Evolutionary conservation across 2,797 vertebrate genomes (phyloP).

Genomic region (Cyclopterus lumpus): DNA sequence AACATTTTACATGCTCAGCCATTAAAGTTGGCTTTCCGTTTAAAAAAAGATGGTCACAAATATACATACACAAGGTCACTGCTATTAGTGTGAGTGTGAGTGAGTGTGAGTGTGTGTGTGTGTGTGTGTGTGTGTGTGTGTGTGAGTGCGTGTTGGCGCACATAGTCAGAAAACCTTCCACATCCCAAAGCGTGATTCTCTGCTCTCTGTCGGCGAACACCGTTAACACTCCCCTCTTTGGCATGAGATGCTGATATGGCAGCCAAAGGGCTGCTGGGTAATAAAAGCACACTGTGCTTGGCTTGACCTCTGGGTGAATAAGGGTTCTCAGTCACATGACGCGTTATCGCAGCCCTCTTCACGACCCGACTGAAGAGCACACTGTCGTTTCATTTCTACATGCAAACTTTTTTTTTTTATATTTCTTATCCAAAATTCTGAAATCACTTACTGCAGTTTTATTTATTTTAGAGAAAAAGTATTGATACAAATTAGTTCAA

Average conservation of each 20-base stretch:
- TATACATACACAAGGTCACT: not conserved
- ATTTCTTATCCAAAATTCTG: not conserved
- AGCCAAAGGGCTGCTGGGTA: slow-evolving; percentile 15
- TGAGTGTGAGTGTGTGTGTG: too few relatives aligned
- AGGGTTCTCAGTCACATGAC: not conserved
- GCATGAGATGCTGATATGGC: too few relatives aligned
- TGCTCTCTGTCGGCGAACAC: slow-evolving; percentile 38
- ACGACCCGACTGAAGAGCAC: not conserved
- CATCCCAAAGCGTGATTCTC: slow-evolving; percentile 1
- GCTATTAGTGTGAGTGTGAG: not conserved
- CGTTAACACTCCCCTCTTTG: slow-evolving; percentile 43
- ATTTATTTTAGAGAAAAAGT: too few relatives aligned
- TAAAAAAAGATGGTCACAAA: too few relatives aligned
- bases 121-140: too few relatives aligned
- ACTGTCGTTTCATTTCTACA: too few relatives aligned
- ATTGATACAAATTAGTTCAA: not conserved
- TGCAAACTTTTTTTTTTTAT: not conserved
- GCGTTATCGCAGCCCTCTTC: not conserved
- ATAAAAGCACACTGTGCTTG: slow-evolving; percentile 2
- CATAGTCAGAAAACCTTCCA: slow-evolving; percentile 8
- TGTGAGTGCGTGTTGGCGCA: too few relatives aligned
- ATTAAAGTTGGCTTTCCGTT: not conserved
- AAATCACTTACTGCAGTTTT: too few relatives aligned
- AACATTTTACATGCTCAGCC: not conserved
- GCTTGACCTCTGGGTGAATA: not conserved